Evolutionary conservation across 2,888 invertebrate genomes (phyloP).

Genomic region (Parochlus steinenii): DNA sequence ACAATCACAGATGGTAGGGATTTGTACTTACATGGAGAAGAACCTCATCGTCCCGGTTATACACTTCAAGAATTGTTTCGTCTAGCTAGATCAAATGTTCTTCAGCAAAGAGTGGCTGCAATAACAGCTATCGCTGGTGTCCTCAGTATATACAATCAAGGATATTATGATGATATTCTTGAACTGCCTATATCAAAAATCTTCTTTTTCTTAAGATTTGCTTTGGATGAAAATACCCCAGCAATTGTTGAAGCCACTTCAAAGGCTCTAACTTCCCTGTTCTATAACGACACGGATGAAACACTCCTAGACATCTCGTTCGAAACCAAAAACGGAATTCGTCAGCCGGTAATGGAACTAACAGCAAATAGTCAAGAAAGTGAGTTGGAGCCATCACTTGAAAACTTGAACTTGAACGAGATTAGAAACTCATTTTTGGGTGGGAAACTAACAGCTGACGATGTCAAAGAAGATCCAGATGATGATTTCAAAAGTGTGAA

Average conservation of each 20-base stretch:
- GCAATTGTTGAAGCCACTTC: conserved; percentile 59
- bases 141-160: conserved; percentile 48
- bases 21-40: conserved; percentile 85
- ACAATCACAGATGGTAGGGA: conserved; percentile 40
- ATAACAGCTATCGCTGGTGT: conserved; percentile 67
- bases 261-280: conserved; percentile 53
- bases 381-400: conserved; percentile 31
- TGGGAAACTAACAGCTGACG: no score
- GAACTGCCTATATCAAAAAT: conserved; percentile 60
- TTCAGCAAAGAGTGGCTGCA: conserved; percentile 69
- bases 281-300: conserved; percentile 67
- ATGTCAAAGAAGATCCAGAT: conserved; percentile 24
- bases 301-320: conserved; percentile 49
- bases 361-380: conserved; percentile 37
- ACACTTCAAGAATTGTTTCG: conserved; percentile 76
- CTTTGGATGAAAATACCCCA: conserved; percentile 67
- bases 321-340: conserved; percentile 45
- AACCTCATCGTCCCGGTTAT: conserved; percentile 81
- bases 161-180: conserved; percentile 59
- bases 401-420: conserved; percentile 2
- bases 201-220: conserved; percentile 66
- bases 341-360: conserved; percentile 41
- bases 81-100: conserved; percentile 55
- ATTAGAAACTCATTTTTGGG: no score
- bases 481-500: conserved; percentile 49